Evolutionary conservation across 2,113 vertebrate genomes (phyloP).

Genomic region (Sinocyclocheilus grahami): DNA sequence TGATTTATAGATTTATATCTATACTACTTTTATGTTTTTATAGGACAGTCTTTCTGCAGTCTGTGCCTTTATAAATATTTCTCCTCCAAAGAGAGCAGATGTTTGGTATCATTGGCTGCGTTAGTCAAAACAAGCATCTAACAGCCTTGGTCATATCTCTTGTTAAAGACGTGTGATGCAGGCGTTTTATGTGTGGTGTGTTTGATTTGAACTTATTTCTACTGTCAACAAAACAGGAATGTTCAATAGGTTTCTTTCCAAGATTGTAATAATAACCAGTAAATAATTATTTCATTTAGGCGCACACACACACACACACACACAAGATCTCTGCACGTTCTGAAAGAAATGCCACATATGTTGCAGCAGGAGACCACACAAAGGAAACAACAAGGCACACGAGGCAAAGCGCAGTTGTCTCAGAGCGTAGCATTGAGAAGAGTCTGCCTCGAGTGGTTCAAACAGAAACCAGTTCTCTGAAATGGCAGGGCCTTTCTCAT

Average conservation of each 20-base stretch:
- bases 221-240: background rate
- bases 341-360: conserved; percentile 48
- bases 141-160: conserved; percentile 64
- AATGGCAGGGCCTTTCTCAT: conserved; percentile 31
- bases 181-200: background rate
- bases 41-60: conserved; percentile 48
- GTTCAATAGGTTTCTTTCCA: background rate
- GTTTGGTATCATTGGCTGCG: conserved; percentile 51
- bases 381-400: conserved; percentile 44
- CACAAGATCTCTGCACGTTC: conserved; percentile 8
- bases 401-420: conserved; percentile 7
- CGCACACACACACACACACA: background rate
- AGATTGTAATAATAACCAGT: background rate
- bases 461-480: conserved; percentile 48
- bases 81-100: conserved; percentile 55
- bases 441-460: conserved; percentile 21
- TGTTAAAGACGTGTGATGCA: conserved; percentile 3
- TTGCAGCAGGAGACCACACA: conserved; percentile 49
- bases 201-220: background rate
- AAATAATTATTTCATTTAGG: background rate
- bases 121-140: conserved; percentile 72
- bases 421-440: conserved; percentile 26
- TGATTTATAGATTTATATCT: no score
- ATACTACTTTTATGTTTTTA: conserved; percentile 6
- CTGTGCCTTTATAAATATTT: conserved; percentile 48